Evolutionary conservation across 2,888 invertebrate genomes (phyloP).

Genomic region (Lysandra coridon): DNA sequence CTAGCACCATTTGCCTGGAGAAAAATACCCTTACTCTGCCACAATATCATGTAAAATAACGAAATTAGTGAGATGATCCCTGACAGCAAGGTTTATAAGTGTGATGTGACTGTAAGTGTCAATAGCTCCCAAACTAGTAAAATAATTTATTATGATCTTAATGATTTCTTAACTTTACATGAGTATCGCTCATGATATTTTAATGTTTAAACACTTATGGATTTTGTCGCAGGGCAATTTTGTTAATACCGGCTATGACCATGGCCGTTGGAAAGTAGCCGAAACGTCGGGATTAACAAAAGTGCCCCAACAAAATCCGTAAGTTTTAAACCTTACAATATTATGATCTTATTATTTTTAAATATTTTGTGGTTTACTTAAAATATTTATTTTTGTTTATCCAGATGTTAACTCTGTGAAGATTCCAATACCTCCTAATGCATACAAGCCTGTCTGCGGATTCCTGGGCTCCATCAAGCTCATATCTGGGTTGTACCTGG

Average conservation of each 20-base stretch:
- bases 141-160: no score
- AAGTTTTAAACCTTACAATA: no score
- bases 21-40: not conserved
- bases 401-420: conserved; percentile 59
- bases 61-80: not conserved
- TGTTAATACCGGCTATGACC: no score
- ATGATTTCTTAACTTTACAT: no score
- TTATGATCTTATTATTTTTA: not conserved
- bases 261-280: no score
- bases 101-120: not conserved
- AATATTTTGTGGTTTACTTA: not conserved
- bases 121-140: not conserved
- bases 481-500: conserved; percentile 91
- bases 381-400: conserved; percentile 33
- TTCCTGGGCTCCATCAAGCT: conserved; percentile 92
- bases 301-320: no score
- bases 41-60: not conserved
- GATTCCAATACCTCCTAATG: conserved; percentile 67
- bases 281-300: no score
- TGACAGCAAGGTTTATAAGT: not conserved
- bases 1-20: not conserved
- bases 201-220: no score
- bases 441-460: conserved; percentile 88
- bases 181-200: no score
- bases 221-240: no score